Base-by-base conservation (phyloP, 1,140 invertebrate species). In the Rhyacophila brunnea region DNA sequence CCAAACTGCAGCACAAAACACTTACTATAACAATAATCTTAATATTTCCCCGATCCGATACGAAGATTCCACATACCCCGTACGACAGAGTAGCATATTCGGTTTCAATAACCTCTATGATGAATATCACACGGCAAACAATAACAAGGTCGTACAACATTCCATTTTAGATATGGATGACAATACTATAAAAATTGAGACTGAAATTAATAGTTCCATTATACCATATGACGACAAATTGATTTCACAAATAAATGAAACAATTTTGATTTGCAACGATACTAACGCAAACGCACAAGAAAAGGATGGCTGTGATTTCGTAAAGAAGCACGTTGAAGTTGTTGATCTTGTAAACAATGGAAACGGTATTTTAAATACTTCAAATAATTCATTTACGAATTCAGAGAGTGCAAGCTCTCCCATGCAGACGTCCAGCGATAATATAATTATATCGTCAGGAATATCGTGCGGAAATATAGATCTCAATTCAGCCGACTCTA, bases 141-240 rank as follows among this genome's bases (percentile, higher is more conserved):
- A 77, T 64, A 75, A 76, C 56, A 68, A 75, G 35, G 62, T 57
- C 18, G 28, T 52, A 9, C 53, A 62, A 40, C 35, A 62, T 57
- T 62, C 70, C 59, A 79, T 79, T 42, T 67, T 79, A 15, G 77
- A 79, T 54, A 77, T 77, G 74, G 77, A 79, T 60, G 77, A 79
- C 57, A 71, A 79, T 58, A 71, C 70, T 17, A 78, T 78, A 48
- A 76, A 78, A 63, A 75, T 78, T 18, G 72, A 77, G 52, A 69
- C 75, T 5, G 58, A 60, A 54, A 60, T 60, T 28, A 54, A 52
- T 38, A 60, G 53, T 43, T 28, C 50, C 28, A 20, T 46, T 20
- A 14, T 42, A 1, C 40, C 10, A 13, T 60, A 54, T 43, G 42
- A 46, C 9, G 19, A 52, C 10, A 45, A 45, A n/a, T 10, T 45